Percentiles rank a stretch among this genome's conserved stretches.
These are phyloP conservation scores for Salmo trutta DNA, from an alignment of 2,797 vertebrate species.

Conservation along the genomic window DNA sequence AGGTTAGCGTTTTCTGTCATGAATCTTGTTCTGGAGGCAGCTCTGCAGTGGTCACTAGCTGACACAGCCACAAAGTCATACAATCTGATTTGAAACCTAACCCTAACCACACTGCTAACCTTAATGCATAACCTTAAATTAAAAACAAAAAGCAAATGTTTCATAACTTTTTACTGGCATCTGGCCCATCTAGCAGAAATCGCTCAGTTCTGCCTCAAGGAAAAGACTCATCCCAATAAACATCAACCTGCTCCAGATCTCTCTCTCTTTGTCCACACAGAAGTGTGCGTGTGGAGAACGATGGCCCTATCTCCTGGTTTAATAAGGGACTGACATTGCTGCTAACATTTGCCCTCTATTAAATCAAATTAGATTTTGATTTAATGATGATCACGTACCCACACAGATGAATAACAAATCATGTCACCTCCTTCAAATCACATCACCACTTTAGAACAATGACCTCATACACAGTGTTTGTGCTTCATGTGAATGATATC, in stretches of 20 bases:
- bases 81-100: no score
- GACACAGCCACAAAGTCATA: no score
- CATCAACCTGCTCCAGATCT: background rate
- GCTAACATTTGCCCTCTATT: slow-evolving; percentile 27
- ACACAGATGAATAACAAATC: slow-evolving; percentile 62
- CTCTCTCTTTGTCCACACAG: slow-evolving; percentile 21
- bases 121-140: no score
- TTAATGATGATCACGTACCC: slow-evolving; percentile 51
- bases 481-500: background rate
- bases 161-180: no score
- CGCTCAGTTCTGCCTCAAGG: no score
- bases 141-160: no score
- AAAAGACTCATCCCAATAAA: no score
- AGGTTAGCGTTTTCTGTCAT: background rate
- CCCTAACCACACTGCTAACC: no score
- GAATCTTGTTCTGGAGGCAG: no score
- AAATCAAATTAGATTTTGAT: slow-evolving; percentile 52
- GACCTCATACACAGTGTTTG: background rate
- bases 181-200: no score
- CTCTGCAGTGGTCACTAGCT: no score
- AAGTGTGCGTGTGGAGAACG: slow-evolving; percentile 9
- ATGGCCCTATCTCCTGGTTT: background rate
- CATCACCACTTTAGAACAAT: slow-evolving; percentile 30
- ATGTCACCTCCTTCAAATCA: slow-evolving; percentile 58
- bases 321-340: slow-evolving; percentile 39